Base-by-base conservation (phyloP, 2,113 vertebrate species). In the Chitala chitala region DNA sequence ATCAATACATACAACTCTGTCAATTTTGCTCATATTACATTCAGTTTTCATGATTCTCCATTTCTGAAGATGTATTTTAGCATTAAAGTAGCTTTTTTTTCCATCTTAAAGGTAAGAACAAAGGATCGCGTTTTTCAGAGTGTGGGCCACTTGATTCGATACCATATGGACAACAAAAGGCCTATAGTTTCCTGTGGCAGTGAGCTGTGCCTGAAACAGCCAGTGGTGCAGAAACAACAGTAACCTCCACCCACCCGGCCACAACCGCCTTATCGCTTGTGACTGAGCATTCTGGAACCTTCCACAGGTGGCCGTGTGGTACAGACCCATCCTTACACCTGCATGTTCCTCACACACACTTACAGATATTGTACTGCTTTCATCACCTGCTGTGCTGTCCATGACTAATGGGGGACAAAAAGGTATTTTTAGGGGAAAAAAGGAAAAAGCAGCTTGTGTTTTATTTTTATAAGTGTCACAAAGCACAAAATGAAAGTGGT, bases 181-280 rank as follows among this genome's bases (percentile, higher is more conserved):
- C 94, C 94, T 70, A 96, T 96, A 73, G 79, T 95, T 76, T 95
- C 93, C 77, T 94, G 93, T 80, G 93, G 89, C 89, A 94, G 93
- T 5, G 92, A 94, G 91, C 90, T 98, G 77, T 92, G 85, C 77
- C 91, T 97, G 85, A 93, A 91, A 74, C 91, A 94, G 80, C 93
- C 94, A 55, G 89, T 98, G 54, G 77, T 85, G 1, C 85, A 80
- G 55, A 92, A 87, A 82, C 89, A 89, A 22, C 59, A 33, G 51
- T 74, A 50, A 74, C 44, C 17, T n/a, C 48, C 2, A 51, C 9
- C 2, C 48, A 8, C 20, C 20, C 20, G 48, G 12, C 48, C 48
- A 40, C 58, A 3, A 22, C 50, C 44, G 31, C 26, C 31, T 12
- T 61, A 26, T 17, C 33, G 42, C 24, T 48, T 42, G 15, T 31